A percentile compares a stretch with the other conserved stretches of the same genome.
Evolutionary conservation across 2,113 vertebrate genomes (phyloP).

Genomic region (Austrofundulus limnaeus): DNA sequence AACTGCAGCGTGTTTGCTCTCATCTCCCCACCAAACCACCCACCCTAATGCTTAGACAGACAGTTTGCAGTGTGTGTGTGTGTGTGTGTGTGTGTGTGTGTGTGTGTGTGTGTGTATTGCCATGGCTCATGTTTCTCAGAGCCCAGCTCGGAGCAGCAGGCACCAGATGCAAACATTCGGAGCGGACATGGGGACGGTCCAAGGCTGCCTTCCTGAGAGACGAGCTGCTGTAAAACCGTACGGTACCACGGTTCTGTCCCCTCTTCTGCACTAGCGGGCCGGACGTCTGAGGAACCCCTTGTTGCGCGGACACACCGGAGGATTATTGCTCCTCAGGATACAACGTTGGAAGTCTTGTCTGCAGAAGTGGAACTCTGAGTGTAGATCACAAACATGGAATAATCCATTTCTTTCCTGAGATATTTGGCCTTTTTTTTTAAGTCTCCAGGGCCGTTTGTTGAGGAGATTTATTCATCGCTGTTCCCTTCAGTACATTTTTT

Average conservation of each 20-base stretch:
- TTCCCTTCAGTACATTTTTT: slow-evolving; percentile 2
- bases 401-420: slow-evolving; percentile 31
- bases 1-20: slow-evolving; percentile 65
- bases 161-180: slow-evolving; percentile 60
- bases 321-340: slow-evolving; percentile 44
- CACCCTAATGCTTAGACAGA: slow-evolving; percentile 78
- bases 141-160: slow-evolving; percentile 79
- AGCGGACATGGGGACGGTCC: slow-evolving; percentile 35
- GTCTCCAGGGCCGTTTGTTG: slow-evolving; percentile 13
- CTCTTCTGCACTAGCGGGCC: slow-evolving; percentile 62
- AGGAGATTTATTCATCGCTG: slow-evolving; percentile 9
- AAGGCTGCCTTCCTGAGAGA: slow-evolving; percentile 65
- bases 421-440: slow-evolving; percentile 20
- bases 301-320: slow-evolving; percentile 33
- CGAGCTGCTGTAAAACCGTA: slow-evolving; percentile 58
- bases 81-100: too few relatives aligned
- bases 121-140: slow-evolving; percentile 89
- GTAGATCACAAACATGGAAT: slow-evolving; percentile 62
- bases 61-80: slow-evolving; percentile 67
- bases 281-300: slow-evolving; percentile 40
- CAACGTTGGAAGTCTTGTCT: slow-evolving; percentile 19
- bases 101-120: slow-evolving; percentile 75
- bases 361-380: slow-evolving; percentile 10
- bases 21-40: slow-evolving; percentile 19
- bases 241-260: slow-evolving; percentile 76